A percentile compares a stretch with the other conserved stretches of the same genome.
phyloP scores from a whole-genome alignment of 2,888 invertebrate species.

The Bellardia pandia region DNA sequence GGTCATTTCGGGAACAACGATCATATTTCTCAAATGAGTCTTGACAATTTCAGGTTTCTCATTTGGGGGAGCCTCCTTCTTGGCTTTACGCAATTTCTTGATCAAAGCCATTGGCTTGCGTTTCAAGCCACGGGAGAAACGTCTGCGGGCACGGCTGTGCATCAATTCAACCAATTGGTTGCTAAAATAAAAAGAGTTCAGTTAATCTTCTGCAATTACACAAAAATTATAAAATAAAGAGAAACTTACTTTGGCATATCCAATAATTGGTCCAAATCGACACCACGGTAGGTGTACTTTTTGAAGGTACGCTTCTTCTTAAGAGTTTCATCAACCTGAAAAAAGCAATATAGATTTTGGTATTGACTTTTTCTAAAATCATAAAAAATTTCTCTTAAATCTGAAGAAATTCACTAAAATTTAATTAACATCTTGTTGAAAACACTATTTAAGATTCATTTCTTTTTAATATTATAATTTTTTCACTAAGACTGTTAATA shows the following conservation, averaged over 20 bases:
- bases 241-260: slow-evolving; percentile 96
- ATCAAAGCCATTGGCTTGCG: slow-evolving; percentile 97
- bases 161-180: slow-evolving; percentile 98
- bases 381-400: slow-evolving; percentile 33
- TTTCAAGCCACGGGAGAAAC: slow-evolving; percentile 97
- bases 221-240: slow-evolving; percentile 1
- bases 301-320: slow-evolving; percentile 99
- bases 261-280: slow-evolving; percentile 98
- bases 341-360: slow-evolving; percentile 74
- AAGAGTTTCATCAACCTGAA: slow-evolving; percentile 92
- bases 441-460: slow-evolving; percentile 16
- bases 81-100: slow-evolving; percentile 97
- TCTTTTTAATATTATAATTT: slow-evolving; percentile 51
- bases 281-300: slow-evolving; percentile 99
- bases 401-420: slow-evolving; percentile 53
- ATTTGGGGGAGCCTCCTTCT: slow-evolving; percentile 97
- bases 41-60: slow-evolving; percentile 99
- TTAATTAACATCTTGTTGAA: not conserved
- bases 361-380: slow-evolving; percentile 1
- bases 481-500: slow-evolving; percentile 77
- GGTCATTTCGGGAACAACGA: slow-evolving; percentile 99
- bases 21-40: slow-evolving; percentile 99
- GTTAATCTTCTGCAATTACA: slow-evolving; percentile 17
- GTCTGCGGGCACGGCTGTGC: slow-evolving; percentile 96
- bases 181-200: slow-evolving; percentile 85